A percentile compares a stretch with the other conserved stretches of the same genome.
These are phyloP conservation scores for Parauchenoglanis ngamensis DNA, from an alignment of 2,797 vertebrate species.

Conservation along the genomic window DNA sequence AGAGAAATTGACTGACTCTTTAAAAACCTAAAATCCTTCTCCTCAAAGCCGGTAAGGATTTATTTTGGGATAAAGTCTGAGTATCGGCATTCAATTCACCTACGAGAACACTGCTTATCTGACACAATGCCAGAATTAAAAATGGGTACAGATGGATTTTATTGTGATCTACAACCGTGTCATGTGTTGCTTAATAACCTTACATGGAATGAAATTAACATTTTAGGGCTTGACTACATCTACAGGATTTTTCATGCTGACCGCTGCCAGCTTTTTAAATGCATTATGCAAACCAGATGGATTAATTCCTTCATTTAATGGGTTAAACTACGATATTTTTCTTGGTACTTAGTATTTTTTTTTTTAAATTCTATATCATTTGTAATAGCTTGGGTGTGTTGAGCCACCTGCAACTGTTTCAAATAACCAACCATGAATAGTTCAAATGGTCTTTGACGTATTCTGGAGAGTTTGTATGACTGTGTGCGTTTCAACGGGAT, in stretches of 20 bases:
- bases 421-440: background rate
- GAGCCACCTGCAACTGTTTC: background rate
- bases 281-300: slow-evolving; percentile 9
- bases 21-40: background rate
- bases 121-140: background rate
- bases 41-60: background rate
- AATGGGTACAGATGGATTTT: slow-evolving; percentile 9
- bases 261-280: background rate
- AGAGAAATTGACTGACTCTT: background rate
- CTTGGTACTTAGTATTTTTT: background rate
- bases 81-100: background rate
- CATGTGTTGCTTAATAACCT: slow-evolving; percentile 12
- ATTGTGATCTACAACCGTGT: background rate
- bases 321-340: background rate
- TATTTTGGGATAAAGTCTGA: background rate
- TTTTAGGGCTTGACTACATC: background rate
- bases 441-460: background rate
- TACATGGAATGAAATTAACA: background rate
- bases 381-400: background rate
- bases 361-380: background rate
- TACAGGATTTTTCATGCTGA: background rate
- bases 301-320: slow-evolving; percentile 7
- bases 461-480: background rate
- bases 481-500: background rate
- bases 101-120: background rate